A percentile compares a stretch with the other conserved stretches of the same genome.
Conservation (phyloP, 2,888 invertebrate species). For the Cataglyphis cursor region DNA sequence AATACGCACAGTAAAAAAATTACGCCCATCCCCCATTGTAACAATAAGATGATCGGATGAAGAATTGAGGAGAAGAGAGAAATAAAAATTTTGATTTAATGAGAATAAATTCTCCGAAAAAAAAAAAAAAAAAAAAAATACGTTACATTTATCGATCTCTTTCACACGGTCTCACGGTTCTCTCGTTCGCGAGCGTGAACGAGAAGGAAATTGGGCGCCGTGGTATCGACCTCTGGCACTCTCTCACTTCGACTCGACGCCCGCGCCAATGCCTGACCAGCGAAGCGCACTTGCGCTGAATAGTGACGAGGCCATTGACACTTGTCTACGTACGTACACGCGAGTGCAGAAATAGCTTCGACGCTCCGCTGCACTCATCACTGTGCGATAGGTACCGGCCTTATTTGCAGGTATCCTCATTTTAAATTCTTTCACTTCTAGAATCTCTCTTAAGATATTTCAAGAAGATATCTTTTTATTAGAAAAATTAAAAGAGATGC, state of each 20-base stretch:
- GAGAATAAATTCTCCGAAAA: neutral
- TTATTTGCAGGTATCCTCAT: neutral
- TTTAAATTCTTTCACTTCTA: neutral
- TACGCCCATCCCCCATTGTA: neutral
- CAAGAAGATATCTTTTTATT: neutral
- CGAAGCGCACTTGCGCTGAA: conserved; percentile 83
- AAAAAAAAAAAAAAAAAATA: neutral
- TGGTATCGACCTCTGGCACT: conserved; percentile 83
- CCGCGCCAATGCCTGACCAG: conserved; percentile 76
- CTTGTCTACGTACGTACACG: conserved; percentile 61
- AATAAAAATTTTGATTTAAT: neutral
- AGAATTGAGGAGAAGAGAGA: too few species aligned
- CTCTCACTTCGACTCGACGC: conserved; percentile 74
- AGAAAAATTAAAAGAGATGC: neutral
- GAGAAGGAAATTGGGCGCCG: conserved; percentile 77
- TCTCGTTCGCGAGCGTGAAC: neutral
- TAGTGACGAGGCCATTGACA: conserved; percentile 85
- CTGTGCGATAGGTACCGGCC: neutral
- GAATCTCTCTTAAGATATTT: neutral
- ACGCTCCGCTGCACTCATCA: conserved; percentile 24
- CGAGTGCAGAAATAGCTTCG: conserved; percentile 50
- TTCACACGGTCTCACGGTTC: neutral
- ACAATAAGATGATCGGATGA: neutral
- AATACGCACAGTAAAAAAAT: neutral
- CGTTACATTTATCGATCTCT: neutral